Evolutionary conservation across 2,888 invertebrate genomes (phyloP), one percentile per base, ranked within the genome.

Genomic region (Tridacna crocea): DNA sequence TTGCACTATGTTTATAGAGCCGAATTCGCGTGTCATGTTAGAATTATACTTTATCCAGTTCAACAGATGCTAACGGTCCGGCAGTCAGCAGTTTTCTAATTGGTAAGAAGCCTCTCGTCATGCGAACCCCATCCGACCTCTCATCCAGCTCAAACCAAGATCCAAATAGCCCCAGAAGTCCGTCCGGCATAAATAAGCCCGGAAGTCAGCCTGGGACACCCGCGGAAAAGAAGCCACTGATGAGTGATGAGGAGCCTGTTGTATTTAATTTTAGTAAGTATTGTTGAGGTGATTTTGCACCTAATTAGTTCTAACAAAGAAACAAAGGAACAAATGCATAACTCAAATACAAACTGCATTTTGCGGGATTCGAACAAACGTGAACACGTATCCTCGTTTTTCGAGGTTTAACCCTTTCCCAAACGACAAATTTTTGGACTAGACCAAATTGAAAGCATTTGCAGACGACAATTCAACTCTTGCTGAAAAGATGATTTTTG

Each of bases 211-310:
- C 46, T 6, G 51, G 51, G 3, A 19, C n/a, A 17, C 80, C 74
- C 47, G 75, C 78, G 17, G 80, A 78, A 60, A 12, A 55, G 1
- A 80, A 78, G 47, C 76, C 72, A 26, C 24, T 73, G 0, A 55
- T 77, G n/a, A 60, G 22, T 4, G 82, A 79, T 0, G 83, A 83
- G 13, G 81, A 79, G 24, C 77, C 82, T 15, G 66, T 84, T 0
- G 77, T 84, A 6, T 84, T 84, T 26, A 84, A 84, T 61, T 84
- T 84, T 51, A 76, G 84, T 84, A 77, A 74, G 74, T 79, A 15
- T 22, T 60, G 6, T 24, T 55, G 51, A 58, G 26, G 12, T 58
- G 22, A 72, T 48, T 72, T 55, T 19, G 55, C 10, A 19, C 55
- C n/a, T 3, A 55, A 55, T 10, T 55, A 19, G 10, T 55, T 6